Evolutionary conservation across 2,113 vertebrate genomes (phyloP).

Genomic region (Cepphus grylle): DNA sequence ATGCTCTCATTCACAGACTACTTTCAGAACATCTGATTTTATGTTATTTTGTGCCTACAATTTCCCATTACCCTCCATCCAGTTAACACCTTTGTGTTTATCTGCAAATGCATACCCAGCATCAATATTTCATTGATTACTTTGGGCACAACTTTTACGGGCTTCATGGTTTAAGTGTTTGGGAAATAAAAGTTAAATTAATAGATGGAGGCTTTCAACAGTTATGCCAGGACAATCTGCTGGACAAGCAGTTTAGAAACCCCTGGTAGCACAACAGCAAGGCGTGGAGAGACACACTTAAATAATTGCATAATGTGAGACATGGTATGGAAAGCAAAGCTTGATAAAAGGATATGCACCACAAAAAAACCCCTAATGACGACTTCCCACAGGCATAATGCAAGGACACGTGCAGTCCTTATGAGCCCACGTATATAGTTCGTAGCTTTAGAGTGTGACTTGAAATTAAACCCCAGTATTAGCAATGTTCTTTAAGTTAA

Average conservation of each 20-base stretch:
- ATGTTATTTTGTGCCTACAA: neutral
- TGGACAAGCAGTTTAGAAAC: conserved; percentile 40
- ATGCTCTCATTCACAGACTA: neutral
- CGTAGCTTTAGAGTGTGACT: neutral
- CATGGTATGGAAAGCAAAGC: neutral
- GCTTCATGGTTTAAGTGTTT: conserved; percentile 24
- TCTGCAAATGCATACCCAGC: neutral
- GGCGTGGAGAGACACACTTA: neutral
- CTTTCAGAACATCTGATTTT: neutral
- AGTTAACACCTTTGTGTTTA: conserved; percentile 21
- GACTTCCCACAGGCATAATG: conserved; percentile 2
- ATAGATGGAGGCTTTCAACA: conserved; percentile 56
- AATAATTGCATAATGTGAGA: conserved; percentile 18
- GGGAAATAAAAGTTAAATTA: conserved; percentile 54
- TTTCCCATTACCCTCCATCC: neutral
- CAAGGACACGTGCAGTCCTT: neutral
- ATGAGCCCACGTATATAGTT: neutral
- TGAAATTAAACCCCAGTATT: neutral
- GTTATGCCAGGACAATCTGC: conserved; percentile 28
- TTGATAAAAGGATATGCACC: neutral
- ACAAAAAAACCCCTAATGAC: neutral
- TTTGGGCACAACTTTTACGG: conserved; percentile 14
- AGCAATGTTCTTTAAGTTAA: neutral
- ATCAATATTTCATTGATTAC: conserved; percentile 57
- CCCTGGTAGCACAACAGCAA: neutral